Percentiles rank a stretch among this genome's conserved stretches.
Evolutionary conservation across 1,140 invertebrate genomes (phyloP).

Genomic region (Drosophila grimshawi): DNA sequence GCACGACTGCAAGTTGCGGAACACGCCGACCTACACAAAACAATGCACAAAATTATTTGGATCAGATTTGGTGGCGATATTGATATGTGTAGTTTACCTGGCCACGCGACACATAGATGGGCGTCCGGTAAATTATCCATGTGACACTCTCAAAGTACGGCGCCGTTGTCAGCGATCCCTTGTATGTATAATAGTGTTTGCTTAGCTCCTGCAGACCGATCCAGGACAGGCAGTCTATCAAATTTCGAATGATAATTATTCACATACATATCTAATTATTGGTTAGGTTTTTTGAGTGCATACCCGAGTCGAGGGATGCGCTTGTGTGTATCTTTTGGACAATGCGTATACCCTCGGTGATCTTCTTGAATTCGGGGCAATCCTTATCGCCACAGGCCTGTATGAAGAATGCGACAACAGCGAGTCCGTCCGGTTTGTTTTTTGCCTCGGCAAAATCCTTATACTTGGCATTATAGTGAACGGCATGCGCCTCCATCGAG

Average conservation of each 20-base stretch:
- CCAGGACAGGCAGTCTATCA: conserved; percentile 82
- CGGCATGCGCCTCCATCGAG: conserved; percentile 91
- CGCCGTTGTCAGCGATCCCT: conserved; percentile 90
- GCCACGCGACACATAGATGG: conserved; percentile 88
- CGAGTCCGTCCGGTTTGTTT: conserved; percentile 90
- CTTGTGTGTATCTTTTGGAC: conserved; percentile 82
- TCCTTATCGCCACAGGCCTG: conserved; percentile 85
- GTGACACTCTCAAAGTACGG: conserved; percentile 89
- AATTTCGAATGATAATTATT: no score
- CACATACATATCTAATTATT: neutral
- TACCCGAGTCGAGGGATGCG: conserved; percentile 81
- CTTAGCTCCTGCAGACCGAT: conserved; percentile 83
- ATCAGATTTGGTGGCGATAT: neutral
- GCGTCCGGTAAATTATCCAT: conserved; percentile 90
- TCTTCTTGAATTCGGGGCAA: conserved; percentile 83
- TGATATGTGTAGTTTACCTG: conserved; percentile 86
- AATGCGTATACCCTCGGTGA: conserved; percentile 81
- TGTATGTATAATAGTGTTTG: conserved; percentile 84
- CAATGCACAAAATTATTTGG: neutral
- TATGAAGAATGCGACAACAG: conserved; percentile 91
- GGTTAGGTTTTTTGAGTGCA: neutral
- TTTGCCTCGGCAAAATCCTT: conserved; percentile 88
- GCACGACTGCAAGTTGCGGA: conserved; percentile 83
- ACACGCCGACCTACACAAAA: conserved; percentile 70
- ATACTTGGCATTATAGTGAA: conserved; percentile 92